Percentiles rank a stretch among this genome's conserved stretches.
phyloP scores from a whole-genome alignment of 2,888 invertebrate genomes.

The Phaonia tiefii region DNA sequence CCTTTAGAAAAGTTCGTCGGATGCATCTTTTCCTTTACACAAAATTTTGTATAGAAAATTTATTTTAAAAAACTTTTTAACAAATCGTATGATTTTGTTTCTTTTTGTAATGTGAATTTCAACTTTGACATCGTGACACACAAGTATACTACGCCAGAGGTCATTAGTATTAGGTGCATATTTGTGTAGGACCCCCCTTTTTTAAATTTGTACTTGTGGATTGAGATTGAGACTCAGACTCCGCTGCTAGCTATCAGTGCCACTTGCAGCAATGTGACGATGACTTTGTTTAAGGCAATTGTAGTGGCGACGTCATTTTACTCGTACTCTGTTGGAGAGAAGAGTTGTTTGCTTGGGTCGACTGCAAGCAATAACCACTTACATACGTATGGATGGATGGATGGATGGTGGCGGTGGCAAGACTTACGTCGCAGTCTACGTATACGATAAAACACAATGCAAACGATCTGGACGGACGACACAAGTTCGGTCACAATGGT shows the following conservation, averaged over 20 bases:
- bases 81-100: background rate
- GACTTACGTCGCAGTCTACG: background rate
- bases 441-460: background rate
- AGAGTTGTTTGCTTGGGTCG: constrained; percentile 16
- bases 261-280: constrained; percentile 28
- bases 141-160: background rate
- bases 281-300: constrained; percentile 30
- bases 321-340: constrained; percentile 35
- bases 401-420: constrained; percentile 14
- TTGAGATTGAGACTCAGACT: background rate
- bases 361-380: constrained; percentile 14
- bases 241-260: constrained; percentile 44
- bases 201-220: background rate
- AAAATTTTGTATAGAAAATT: background rate
- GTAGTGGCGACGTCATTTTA: constrained; percentile 16
- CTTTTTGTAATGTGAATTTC: background rate
- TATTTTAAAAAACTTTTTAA: background rate
- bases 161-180: background rate
- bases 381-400: constrained; percentile 1
- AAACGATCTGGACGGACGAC: constrained; percentile 43
- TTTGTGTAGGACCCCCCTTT: constrained; percentile 15
- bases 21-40: background rate
- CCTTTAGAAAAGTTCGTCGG: constrained; percentile 4
- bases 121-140: constrained; percentile 1
- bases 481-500: constrained; percentile 26